Percentiles rank a stretch among this genome's conserved stretches.
phyloP scores from a whole-genome alignment of 2,888 invertebrate species.

The Orthosia incerta region DNA sequence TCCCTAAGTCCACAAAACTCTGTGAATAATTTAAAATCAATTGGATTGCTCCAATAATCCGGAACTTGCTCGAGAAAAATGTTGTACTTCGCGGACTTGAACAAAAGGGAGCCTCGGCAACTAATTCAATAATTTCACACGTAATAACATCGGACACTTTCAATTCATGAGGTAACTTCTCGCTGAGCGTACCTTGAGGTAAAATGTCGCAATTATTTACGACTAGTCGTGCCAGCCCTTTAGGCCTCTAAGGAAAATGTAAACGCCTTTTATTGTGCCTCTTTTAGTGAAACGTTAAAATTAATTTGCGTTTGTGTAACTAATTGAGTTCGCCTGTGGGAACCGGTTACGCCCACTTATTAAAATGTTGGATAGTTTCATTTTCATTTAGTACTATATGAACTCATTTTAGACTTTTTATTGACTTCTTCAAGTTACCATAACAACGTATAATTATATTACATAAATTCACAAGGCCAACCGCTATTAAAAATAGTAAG shows the following conservation, averaged over 20 bases:
- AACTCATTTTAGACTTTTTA: constrained; percentile 12
- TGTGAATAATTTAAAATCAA: constrained; percentile 75
- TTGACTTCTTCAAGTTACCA: constrained; percentile 14
- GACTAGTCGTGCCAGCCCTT: constrained; percentile 74
- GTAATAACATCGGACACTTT: constrained; percentile 72
- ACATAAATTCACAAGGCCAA: constrained; percentile 31
- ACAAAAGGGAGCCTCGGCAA: constrained; percentile 29
- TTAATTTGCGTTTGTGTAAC: constrained; percentile 75
- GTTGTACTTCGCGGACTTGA: constrained; percentile 54
- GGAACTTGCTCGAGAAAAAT: constrained; percentile 67
- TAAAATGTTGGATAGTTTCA: constrained; percentile 45
- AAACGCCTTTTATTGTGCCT: constrained; percentile 76
- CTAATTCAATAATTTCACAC: constrained; percentile 65
- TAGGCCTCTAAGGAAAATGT: constrained; percentile 74
- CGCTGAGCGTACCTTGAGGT: constrained; percentile 76
- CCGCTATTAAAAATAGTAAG: constrained; percentile 48
- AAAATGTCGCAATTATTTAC: constrained; percentile 83
- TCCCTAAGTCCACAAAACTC: constrained; percentile 69
- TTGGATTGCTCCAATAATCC: constrained; percentile 70
- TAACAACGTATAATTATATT: constrained; percentile 15
- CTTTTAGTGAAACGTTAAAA: constrained; percentile 77
- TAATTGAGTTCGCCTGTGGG: constrained; percentile 67
- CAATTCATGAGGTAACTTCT: constrained; percentile 77
- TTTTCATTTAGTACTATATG: constrained; percentile 15
- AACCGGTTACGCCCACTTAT: constrained; percentile 55